phyloP scores from a whole-genome alignment of 2,113 vertebrate species.

The Lipophrys pholis region DNA sequence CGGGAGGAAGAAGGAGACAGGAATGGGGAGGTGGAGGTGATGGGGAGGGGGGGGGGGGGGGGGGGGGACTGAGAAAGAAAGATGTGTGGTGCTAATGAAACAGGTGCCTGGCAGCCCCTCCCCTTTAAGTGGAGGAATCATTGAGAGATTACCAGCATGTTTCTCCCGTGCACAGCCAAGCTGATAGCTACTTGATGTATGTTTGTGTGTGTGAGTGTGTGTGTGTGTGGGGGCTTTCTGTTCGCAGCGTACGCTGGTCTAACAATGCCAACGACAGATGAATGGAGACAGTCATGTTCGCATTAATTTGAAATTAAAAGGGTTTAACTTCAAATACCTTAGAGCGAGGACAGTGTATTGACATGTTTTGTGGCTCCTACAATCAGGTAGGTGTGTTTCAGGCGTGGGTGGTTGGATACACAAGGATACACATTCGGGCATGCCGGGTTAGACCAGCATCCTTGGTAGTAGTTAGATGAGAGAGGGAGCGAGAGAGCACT shows the following conservation, averaged over 20 bases:
- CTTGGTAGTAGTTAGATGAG: conserved; percentile 48
- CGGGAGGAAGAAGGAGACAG: conserved; percentile 69
- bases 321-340: conserved; percentile 57
- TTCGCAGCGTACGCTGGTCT: conserved; percentile 37
- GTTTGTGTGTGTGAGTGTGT: background rate
- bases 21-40: conserved; percentile 35
- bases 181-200: conserved; percentile 43
- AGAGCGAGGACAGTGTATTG: conserved; percentile 25
- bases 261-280: conserved; percentile 63
- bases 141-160: conserved; percentile 77
- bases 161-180: conserved; percentile 50
- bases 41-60: background rate
- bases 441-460: conserved; percentile 31
- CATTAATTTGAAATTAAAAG: conserved; percentile 50
- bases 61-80: conserved; percentile 51
- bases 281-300: conserved; percentile 55
- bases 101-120: conserved; percentile 80
- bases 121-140: conserved; percentile 64
- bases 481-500: conserved; percentile 40
- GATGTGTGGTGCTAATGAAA: conserved; percentile 82
- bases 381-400: conserved; percentile 3
- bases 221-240: conserved; percentile 26
- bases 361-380: conserved; percentile 17
- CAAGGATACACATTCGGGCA: conserved; percentile 24
- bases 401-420: conserved; percentile 18